These are phyloP conservation scores for Percopsis omiscomaycus DNA, from an alignment of 2,797 vertebrate genomes.

Conservation along the genomic window DNA sequence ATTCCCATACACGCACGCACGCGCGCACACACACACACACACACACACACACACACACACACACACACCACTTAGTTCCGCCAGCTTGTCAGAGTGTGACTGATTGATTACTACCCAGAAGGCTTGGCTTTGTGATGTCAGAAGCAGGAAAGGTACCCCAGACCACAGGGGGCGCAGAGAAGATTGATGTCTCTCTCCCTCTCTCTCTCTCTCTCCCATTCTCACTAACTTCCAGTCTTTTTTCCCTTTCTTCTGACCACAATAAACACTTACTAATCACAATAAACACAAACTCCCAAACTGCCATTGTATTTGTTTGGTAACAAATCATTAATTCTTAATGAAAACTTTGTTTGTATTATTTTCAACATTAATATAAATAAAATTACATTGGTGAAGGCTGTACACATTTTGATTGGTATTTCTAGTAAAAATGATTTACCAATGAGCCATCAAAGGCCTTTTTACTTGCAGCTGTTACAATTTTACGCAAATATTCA, in stretches of 20 bases:
- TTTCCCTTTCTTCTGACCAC: slow-evolving; percentile 24
- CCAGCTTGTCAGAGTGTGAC: slow-evolving; percentile 70
- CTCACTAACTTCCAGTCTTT: slow-evolving; percentile 3
- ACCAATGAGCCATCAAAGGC: too few species aligned
- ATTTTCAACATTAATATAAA: too few species aligned
- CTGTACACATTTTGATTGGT: too few species aligned
- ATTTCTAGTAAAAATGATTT: too few species aligned
- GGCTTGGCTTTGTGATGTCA: slow-evolving; percentile 74
- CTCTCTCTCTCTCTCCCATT: slow-evolving; percentile 9
- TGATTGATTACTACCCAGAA: slow-evolving; percentile 78
- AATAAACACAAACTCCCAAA: slow-evolving; percentile 22
- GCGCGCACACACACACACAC: slow-evolving; percentile 8
- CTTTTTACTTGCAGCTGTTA: too few species aligned
- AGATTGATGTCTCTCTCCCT: slow-evolving; percentile 68
- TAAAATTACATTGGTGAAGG: too few species aligned
- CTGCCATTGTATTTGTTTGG: neutral
- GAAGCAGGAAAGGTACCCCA: slow-evolving; percentile 71
- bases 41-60: slow-evolving; percentile 17
- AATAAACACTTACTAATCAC: slow-evolving; percentile 22
- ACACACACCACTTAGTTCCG: slow-evolving; percentile 58
- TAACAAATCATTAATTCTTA: too few species aligned
- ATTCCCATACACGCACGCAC: slow-evolving; percentile 6
- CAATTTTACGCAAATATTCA: too few species aligned
- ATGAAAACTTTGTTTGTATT: too few species aligned
- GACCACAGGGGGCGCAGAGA: slow-evolving; percentile 60